phyloP scores from a whole-genome alignment of 2,888 invertebrate genomes.

The Parapristionchus giblindavisi region DNA sequence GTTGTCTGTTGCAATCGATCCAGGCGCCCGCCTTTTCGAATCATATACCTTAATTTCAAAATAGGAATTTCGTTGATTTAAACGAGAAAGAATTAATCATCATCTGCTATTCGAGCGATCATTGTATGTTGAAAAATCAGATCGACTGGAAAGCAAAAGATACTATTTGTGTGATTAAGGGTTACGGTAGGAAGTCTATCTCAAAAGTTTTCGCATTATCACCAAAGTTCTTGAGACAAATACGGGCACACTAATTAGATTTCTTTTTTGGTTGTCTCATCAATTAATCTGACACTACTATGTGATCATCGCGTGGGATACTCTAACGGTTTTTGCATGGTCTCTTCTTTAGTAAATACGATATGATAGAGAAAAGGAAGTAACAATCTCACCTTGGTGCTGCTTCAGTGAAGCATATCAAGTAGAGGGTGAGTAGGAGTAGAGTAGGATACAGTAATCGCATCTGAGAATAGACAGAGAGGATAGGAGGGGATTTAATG shows the following conservation, averaged over 20 bases:
- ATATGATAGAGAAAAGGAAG: too few relatives aligned
- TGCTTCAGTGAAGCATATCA: constrained; percentile 1
- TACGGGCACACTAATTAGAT: background rate
- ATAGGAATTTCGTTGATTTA: background rate
- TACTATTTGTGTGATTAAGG: background rate
- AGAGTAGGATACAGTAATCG: constrained; percentile 18
- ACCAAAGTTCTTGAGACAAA: background rate
- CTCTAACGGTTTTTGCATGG: too few relatives aligned
- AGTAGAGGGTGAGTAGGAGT: background rate
- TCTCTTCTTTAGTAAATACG: too few relatives aligned
- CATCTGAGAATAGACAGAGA: constrained; percentile 4
- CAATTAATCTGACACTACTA: too few relatives aligned
- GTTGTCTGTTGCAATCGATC: constrained; percentile 53
- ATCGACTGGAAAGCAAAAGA: too few relatives aligned
- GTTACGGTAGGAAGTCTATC: constrained; percentile 2
- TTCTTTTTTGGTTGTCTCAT: too few relatives aligned
- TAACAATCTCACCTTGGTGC: constrained; percentile 6
- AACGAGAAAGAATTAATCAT: background rate
- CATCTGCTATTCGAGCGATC: too few relatives aligned
- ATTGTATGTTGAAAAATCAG: too few relatives aligned
- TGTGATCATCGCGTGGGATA: too few relatives aligned
- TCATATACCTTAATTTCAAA: constrained; percentile 54
- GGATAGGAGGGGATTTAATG: too few relatives aligned
- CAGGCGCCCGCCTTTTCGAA: constrained; percentile 51
- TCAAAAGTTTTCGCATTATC: background rate